Conservation (phyloP, 2,797 vertebrate species). For the Neomorphus geoffroyi region DNA sequence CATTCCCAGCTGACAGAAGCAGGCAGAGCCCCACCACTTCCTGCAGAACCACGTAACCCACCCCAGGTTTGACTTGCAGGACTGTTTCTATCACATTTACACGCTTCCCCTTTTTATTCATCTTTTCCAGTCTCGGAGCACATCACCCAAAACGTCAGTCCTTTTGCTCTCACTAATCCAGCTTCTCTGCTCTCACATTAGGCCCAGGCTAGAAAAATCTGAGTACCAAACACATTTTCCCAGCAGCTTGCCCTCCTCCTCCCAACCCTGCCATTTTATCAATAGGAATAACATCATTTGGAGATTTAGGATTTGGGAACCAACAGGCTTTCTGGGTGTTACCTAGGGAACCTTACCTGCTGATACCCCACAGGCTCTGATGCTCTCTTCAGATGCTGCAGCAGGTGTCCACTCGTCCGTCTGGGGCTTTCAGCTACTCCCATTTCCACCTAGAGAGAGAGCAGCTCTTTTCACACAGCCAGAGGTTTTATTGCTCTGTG, state of each 20-base stretch:
- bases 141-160: background rate
- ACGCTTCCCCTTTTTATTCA: background rate
- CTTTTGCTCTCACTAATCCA: background rate
- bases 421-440: background rate
- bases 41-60: accelerated
- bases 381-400: background rate
- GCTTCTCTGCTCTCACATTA: background rate
- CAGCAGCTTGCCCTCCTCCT: background rate
- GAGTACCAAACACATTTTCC: background rate
- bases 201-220: background rate
- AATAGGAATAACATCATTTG: background rate
- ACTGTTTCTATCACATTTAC: background rate
- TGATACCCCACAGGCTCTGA: background rate
- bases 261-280: background rate
- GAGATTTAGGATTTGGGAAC: background rate
- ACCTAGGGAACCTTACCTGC: background rate
- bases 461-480: background rate
- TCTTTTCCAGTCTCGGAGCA: background rate
- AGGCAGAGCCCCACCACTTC: background rate
- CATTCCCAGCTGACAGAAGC: background rate
- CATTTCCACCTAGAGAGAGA: background rate
- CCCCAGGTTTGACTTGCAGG: background rate
- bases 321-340: background rate
- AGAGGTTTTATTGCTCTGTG: background rate
- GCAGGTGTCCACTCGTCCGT: background rate